Base-by-base conservation (phyloP, 2,888 invertebrate genomes). In the Calephelis perditalis region DNA sequence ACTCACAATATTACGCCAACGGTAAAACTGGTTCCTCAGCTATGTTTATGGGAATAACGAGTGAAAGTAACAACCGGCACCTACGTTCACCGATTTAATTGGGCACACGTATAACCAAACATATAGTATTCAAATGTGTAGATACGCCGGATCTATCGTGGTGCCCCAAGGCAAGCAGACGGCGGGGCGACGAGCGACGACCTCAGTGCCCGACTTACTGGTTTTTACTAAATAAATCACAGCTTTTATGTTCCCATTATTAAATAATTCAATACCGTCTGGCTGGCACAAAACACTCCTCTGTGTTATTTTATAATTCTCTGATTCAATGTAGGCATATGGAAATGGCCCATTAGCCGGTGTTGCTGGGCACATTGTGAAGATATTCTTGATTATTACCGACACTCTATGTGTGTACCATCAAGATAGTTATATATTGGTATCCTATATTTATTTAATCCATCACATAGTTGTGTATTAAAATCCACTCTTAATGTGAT, bases 91-190 rank as follows among this genome's bases (percentile, higher is more conserved):
- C 65, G 62, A 67, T 65, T 64, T 66, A 58, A 57, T 61, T 56
- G 57, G 67, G 66, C 68, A 68, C 69, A 65, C 66, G 66, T 70
- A 72, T 68, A 71, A 69, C 70, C 68, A 67, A 69, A 67, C 69
- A 67, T 68, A 67, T 68, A 67, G 63, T 67, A 71, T 72, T 75
- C 75, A 72, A 76, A 78, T 76, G 70, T 68, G 68, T 74, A 71
- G 71, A 74, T 71, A 70, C 66, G 67, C 73, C 79, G 79, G 77
- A 81, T 79, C 75, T 72, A 66, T 73, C 73, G 71, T 74, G 70
- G 72, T 77, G 74, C 75, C 75, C 71, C 85, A 84, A 84, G 83
- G 82, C 82, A 81, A 84, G 77, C 81, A 86, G 86, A 86, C 86
- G 79, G 85, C 85, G 82, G 71, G 86, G 83, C 85, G 86, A 72